These are phyloP conservation scores for Palythoa caribaeorum DNA, from an alignment of 92 coral and sea anemone species.

Conservation along the genomic window DNA sequence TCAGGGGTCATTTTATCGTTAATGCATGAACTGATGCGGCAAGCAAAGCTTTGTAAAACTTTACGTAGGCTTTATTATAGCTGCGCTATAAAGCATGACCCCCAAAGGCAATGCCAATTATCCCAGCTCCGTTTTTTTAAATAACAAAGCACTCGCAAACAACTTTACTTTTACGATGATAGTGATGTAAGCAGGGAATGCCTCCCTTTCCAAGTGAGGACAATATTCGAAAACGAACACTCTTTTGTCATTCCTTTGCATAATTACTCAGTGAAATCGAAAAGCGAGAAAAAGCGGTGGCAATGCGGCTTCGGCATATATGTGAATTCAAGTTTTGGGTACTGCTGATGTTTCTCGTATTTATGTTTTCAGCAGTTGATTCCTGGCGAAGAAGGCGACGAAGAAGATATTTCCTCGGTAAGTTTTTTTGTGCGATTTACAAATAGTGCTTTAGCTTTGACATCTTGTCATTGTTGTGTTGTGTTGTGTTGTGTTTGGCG, in stretches of 20 bases:
- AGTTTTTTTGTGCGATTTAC: neutral
- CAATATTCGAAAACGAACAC: neutral
- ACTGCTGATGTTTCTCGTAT: conserved; percentile 4
- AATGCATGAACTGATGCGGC: too few relatives aligned
- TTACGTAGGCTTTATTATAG: too few relatives aligned
- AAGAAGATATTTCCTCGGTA: conserved; percentile 76
- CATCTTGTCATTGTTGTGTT: neutral
- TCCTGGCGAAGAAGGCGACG: conserved; percentile 78
- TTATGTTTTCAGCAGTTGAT: conserved; percentile 8
- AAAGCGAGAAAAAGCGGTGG: neutral
- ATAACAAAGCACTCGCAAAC: neutral
- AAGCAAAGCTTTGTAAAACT: too few relatives aligned
- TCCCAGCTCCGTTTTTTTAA: neutral
- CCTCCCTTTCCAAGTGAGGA: neutral
- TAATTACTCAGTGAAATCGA: neutral
- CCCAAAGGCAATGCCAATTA: neutral
- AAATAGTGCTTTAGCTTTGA: neutral
- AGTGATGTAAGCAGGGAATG: neutral
- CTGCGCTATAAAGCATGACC: too few relatives aligned
- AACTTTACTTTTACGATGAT: neutral
- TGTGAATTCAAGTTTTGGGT: neutral
- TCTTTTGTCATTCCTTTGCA: neutral
- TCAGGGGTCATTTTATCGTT: too few relatives aligned
- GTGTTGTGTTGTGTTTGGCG: neutral
- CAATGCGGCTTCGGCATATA: neutral